Evolutionary conservation across 2,113 vertebrate species (phyloP), one percentile per base, ranked within the genome.

Genomic region (Burhinus oedicnemus): DNA sequence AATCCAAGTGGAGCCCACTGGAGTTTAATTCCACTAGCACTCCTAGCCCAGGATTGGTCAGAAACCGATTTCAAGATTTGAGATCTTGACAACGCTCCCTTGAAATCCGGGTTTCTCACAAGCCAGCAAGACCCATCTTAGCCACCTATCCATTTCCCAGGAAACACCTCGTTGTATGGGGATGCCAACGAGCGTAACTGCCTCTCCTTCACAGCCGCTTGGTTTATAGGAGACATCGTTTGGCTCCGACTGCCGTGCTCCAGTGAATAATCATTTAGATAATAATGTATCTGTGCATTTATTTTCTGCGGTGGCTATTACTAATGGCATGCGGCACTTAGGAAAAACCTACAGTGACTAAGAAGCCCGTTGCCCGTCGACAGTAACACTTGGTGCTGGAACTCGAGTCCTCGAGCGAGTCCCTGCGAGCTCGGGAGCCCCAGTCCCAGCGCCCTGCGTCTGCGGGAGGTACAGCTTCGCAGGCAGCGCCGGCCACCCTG

Each of bases 371-470:
- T 29, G 80, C 47, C 64, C 12, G 2, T 26, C 8, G 42, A 11
- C 81, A 27, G 4, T 45, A 9, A 38, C 8, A 3, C n/a, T 65
- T 26, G n/a, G 92, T 26, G 49, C 68, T 70, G 58, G 40, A 21
- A 61, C 16, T 2, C 12, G 51, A n/a, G 54, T 14, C n/a, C n/a
- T n/a, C 8, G 3, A 22, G 60, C 0, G 7, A 34, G 42, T 23
- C 47, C n/a, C 6, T 13, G 55, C 5, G 3, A 9, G 40, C 21
- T 5, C 1, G 1, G 55, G 40, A 15, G 45, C 29, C 8, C 6
- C 2, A 4, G 0, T 5, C 8, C 3, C 9, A 12, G 29, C 11
- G 15, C 40, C 15, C 23, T 0, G 42, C 3, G 54, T 36, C 60
- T 40, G 54, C 2, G 27, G 79, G 23, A 32, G 49, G 65, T 38